Evolutionary conservation across 2,113 vertebrate species (phyloP).

Genomic region (Alligator sinensis): DNA sequence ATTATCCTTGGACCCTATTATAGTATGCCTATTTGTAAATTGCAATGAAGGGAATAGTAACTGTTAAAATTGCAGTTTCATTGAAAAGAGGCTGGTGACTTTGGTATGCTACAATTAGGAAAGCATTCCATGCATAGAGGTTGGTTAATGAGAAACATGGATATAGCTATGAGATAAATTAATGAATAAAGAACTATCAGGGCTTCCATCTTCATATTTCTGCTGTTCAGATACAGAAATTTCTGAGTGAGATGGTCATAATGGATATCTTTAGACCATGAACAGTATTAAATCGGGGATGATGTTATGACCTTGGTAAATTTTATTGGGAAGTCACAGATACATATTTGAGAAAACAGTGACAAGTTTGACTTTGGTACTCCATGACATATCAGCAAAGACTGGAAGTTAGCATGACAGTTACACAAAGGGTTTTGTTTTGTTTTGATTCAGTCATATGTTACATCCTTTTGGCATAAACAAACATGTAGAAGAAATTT

Average conservation of each 20-base stretch:
- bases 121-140: not conserved
- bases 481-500: not conserved
- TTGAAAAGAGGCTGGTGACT: not conserved
- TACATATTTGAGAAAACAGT: not conserved
- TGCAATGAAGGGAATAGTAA: not conserved
- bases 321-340: not conserved
- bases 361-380: not conserved
- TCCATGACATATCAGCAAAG: rapidly evolving
- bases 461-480: not conserved
- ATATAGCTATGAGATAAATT: not conserved
- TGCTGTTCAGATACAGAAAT: not conserved
- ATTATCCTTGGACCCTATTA: not conserved
- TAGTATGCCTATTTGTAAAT: too few relatives aligned
- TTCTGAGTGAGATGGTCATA: not conserved
- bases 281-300: too few relatives aligned
- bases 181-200: not conserved
- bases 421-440: too few relatives aligned
- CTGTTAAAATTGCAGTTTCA: not conserved
- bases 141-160: rapidly evolving
- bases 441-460: not conserved
- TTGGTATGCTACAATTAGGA: not conserved
- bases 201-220: not conserved
- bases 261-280: too few relatives aligned
- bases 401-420: too few relatives aligned
- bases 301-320: too few relatives aligned